Evolutionary conservation across 2,113 vertebrate genomes (phyloP), one percentile per base, ranked within the genome.

Genomic region (Tapirus terrestris): DNA sequence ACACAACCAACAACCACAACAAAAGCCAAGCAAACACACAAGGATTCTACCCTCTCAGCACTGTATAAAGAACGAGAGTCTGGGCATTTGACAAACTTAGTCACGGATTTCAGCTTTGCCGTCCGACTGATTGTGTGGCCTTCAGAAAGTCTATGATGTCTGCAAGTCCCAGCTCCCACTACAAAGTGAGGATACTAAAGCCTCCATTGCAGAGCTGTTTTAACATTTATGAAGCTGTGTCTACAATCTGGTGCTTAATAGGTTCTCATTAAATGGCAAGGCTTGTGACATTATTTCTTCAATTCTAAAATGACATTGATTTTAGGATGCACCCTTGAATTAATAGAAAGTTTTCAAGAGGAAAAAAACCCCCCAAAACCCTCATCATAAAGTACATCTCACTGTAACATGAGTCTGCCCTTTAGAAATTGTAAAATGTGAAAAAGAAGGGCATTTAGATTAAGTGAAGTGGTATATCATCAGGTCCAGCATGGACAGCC

Each of bases 221-320:
- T 84, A 84, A 91, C 51, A 84, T 68, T 48, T 80, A 89, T 65
- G 43, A 77, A 86, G 43, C 61, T 4, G 0, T 43, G n/a, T 39
- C 68, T 79, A 45, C 39, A 82, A 60, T 51, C 17, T 58, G 8
- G 25, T 81, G 43, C 25, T 82, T 67, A 73, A 67, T 51, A 23
- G 20, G 1, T 53, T 95, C 68, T 89, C 31, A 53, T 36, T 91
- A 95, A 81, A 76, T 60, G 4, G 0, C 9, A 70, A 68, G 56
- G 61, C 4, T 82, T 21, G 27, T 10, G 36, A 48, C 39, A 83
- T 88, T 68, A 80, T 88, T 96, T 67, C 20, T 45, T 63, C 27
- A 51, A 27, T 51, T 79, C 23, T 81, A 94, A 94, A 95, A 63
- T 27, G 31, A 77, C 27, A 82, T 63, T 76, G 8, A 76, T 76